A percentile compares a stretch with the other conserved stretches of the same genome.
phyloP scores from a whole-genome alignment of 1,140 invertebrate genomes.

The Bombus terrestris region DNA sequence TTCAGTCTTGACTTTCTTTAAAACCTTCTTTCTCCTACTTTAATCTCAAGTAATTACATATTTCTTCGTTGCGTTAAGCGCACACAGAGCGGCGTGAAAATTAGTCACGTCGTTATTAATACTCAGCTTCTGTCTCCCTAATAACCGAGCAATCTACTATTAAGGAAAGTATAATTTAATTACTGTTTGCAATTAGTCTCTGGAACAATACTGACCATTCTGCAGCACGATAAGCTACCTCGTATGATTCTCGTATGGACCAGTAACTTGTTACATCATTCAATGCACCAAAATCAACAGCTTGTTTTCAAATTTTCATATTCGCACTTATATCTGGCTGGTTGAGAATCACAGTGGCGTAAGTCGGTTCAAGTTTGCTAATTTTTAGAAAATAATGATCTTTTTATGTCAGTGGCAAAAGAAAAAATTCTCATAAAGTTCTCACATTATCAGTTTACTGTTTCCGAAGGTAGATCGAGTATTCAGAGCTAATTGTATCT shows the following conservation, averaged over 20 bases:
- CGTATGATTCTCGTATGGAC: neutral
- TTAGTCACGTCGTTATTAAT: neutral
- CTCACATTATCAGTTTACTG: neutral
- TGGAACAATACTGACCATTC: neutral
- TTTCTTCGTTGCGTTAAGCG: neutral
- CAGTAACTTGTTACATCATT: neutral
- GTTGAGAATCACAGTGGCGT: no score
- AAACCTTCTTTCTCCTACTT: neutral
- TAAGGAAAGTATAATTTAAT: conserved; percentile 12
- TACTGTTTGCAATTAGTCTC: neutral
- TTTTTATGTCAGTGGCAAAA: no score
- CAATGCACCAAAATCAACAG: neutral
- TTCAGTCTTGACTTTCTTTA: no score
- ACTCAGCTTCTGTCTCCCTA: neutral
- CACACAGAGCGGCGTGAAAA: neutral
- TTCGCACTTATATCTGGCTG: no score
- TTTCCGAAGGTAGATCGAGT: no score
- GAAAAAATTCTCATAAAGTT: neutral
- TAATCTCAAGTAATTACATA: neutral
- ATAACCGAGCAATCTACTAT: neutral
- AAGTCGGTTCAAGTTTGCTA: no score
- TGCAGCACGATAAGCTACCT: neutral
- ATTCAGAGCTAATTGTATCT: no score
- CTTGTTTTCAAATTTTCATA: neutral
- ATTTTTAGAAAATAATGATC: no score